These are phyloP conservation scores for Suricata suricatta DNA, from an alignment of 2,113 vertebrate species.

Conservation along the genomic window DNA sequence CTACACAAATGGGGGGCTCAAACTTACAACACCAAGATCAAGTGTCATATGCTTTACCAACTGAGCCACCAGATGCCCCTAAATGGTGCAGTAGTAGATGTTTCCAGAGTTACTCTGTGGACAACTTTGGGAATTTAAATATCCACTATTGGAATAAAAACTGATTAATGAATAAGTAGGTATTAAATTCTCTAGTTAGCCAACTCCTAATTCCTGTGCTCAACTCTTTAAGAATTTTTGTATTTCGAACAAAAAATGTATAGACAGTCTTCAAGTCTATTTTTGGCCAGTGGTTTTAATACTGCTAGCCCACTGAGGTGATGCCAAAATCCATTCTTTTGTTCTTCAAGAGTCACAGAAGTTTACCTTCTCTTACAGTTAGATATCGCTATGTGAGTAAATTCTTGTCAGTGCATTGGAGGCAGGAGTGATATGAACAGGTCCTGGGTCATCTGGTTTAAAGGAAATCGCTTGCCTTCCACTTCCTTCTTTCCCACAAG, in stretches of 20 bases:
- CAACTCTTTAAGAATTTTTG: conserved; percentile 22
- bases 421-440: not conserved
- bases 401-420: not conserved
- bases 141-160: conserved; percentile 15
- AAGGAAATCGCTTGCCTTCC: not conserved
- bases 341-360: not conserved
- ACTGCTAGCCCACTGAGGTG: not conserved
- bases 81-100: not conserved
- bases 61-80: too few relatives aligned
- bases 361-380: not conserved
- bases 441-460: not conserved
- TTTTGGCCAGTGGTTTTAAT: conserved; percentile 19
- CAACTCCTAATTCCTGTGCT: not conserved
- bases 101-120: not conserved
- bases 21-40: too few relatives aligned
- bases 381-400: not conserved
- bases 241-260: not conserved
- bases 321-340: not conserved
- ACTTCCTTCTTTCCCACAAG: not conserved
- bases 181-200: conserved; percentile 6
- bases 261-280: not conserved
- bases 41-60: too few relatives aligned
- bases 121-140: not conserved
- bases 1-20: too few relatives aligned
- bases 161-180: not conserved